Base-by-base conservation (phyloP, 1,140 invertebrate species). In the Popillia japonica region DNA sequence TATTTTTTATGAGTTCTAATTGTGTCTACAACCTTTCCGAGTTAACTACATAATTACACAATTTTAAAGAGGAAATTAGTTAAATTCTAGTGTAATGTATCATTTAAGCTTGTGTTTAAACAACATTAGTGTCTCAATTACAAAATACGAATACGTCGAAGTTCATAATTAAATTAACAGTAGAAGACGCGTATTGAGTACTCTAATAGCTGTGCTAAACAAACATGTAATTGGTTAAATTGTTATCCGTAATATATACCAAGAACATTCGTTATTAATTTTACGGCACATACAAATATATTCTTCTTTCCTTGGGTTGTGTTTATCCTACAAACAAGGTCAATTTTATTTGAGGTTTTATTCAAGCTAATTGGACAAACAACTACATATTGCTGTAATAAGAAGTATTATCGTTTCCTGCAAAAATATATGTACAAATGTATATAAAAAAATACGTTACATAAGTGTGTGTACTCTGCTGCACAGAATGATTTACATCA, bases 1-100 rank as follows among this genome's bases (percentile, higher is more conserved):
- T 34, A 34, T 34, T 34, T 76, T n/a, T 55, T 55, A 55, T 55
- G 3, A 55, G n/a, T 55, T 55, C n/a, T 55, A 55, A 55, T 79
- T 22, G 61, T 9, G 34, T 72, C 17, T 17, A 44, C 23, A 44
- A 78, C 61, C 48, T 55, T 55, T 55, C 9, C 42, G 9, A 10
- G 14, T 17, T 55, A 55, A 55, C 48, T 17, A 17, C 14, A 55
- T 55, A 55, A 55, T 55, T 55, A 55, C 14, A 55, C 14, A 17
- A 8, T 55, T 55, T 55, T 55, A 55, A 55, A 55, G 48, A 55
- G 48, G 48, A 55, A 55, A 55, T 55, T 55, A 55, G 48, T 55
- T 55, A n/a, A 55, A 17, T 55, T 1, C 27, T 34, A 4, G 27
- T 34, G 4, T 34, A 1, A 34, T 34, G 27, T 34, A 34, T 34